These are phyloP conservation scores for Phalera bucephala DNA, from an alignment of 2,888 invertebrate species.

Conservation along the genomic window DNA sequence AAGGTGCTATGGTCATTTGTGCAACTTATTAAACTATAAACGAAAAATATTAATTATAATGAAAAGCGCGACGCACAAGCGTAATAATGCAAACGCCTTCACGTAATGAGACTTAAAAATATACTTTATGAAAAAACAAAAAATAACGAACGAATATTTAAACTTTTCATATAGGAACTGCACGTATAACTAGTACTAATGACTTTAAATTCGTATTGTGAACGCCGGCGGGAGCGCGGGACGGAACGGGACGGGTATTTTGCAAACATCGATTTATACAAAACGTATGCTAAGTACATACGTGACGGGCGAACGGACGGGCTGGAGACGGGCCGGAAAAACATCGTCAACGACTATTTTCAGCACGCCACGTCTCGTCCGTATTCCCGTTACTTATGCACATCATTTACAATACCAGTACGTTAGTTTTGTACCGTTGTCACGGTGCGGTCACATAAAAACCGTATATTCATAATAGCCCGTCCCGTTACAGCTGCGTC, in stretches of 20 bases:
- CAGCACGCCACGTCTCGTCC: too few species aligned
- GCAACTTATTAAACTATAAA: constrained; percentile 15
- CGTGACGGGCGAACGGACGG: too few species aligned
- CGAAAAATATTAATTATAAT: constrained; percentile 17
- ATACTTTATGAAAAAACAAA: constrained; percentile 15
- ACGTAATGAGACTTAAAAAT: constrained; percentile 21
- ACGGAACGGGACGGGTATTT: too few species aligned
- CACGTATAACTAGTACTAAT: constrained; percentile 54
- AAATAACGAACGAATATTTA: neutral
- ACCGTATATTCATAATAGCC: too few species aligned
- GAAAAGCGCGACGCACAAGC: constrained; percentile 46
- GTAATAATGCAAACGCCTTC: constrained; percentile 32
- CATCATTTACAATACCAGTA: too few species aligned
- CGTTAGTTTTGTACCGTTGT: constrained; percentile 22
- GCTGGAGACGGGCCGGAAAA: too few species aligned
- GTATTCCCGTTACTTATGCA: too few species aligned
- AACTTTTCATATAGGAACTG: constrained; percentile 59
- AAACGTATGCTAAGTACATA: too few species aligned
- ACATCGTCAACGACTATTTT: too few species aligned
- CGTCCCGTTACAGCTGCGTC: too few species aligned
- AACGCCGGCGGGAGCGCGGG: constrained; percentile 10
- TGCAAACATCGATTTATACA: too few species aligned
- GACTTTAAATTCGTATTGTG: constrained; percentile 62
- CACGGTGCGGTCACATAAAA: too few species aligned
- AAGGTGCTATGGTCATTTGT: constrained; percentile 37